Percentiles rank a stretch among this genome's conserved stretches.
phyloP scores from a whole-genome alignment of 2,113 vertebrate species.

The Cygnus atratus region DNA sequence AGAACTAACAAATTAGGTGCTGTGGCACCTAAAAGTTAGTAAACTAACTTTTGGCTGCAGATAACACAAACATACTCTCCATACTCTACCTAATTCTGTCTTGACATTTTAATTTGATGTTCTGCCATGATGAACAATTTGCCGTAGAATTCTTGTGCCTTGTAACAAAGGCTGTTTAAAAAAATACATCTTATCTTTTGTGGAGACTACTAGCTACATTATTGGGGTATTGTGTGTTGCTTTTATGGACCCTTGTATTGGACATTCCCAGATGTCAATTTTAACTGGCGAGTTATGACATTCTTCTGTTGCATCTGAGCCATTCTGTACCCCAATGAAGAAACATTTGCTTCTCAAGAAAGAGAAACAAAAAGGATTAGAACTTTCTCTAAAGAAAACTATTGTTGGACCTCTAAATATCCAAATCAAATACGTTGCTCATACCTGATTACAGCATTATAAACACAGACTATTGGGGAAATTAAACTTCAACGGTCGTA shows the following conservation, averaged over 20 bases:
- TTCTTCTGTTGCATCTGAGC: slow-evolving; percentile 62
- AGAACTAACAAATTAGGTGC: slow-evolving; percentile 7
- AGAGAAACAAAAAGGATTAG: slow-evolving; percentile 63
- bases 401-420: slow-evolving; percentile 40
- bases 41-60: slow-evolving; percentile 34
- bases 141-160: slow-evolving; percentile 71
- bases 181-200: slow-evolving; percentile 31
- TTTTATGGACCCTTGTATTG: slow-evolving; percentile 55
- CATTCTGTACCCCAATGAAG: slow-evolving; percentile 55
- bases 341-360: slow-evolving; percentile 69
- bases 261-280: slow-evolving; percentile 57
- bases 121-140: slow-evolving; percentile 73
- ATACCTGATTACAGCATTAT: slow-evolving; percentile 51
- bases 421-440: slow-evolving; percentile 48
- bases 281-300: slow-evolving; percentile 64
- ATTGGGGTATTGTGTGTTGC: slow-evolving; percentile 35
- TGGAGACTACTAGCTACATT: slow-evolving; percentile 50
- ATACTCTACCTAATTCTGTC: slow-evolving; percentile 54
- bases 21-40: slow-evolving; percentile 56
- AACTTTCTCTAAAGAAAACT: slow-evolving; percentile 62
- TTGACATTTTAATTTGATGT: slow-evolving; percentile 64
- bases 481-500: slow-evolving; percentile 67
- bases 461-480: slow-evolving; percentile 61
- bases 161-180: slow-evolving; percentile 65
- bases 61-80: slow-evolving; percentile 5